phyloP scores from a whole-genome alignment of 2,888 invertebrate species.

The Xanthia togata region DNA sequence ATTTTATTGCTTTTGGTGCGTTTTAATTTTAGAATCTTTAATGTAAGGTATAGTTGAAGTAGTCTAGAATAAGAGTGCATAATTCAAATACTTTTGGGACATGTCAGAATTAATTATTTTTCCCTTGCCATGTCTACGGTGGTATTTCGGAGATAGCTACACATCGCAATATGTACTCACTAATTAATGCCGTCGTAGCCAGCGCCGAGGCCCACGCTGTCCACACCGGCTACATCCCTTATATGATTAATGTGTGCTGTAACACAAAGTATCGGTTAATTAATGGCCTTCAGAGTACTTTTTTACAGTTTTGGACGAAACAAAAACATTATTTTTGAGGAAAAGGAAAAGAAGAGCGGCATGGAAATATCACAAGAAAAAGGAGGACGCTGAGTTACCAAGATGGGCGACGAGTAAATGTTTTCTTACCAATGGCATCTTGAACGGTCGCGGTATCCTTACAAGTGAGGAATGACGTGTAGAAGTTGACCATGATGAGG shows the following conservation, averaged over 20 bases:
- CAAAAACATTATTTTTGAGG: background rate
- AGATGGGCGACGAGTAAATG: background rate
- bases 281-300: constrained; percentile 32
- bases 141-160: constrained; percentile 26
- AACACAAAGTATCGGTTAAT: constrained; percentile 73
- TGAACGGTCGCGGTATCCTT: constrained; percentile 93
- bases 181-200: constrained; percentile 97
- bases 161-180: constrained; percentile 91
- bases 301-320: constrained; percentile 15
- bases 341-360: background rate
- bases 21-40: constrained; percentile 25
- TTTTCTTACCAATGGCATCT: constrained; percentile 93
- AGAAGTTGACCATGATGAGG: constrained; percentile 96
- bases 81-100: constrained; percentile 10
- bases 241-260: constrained; percentile 97
- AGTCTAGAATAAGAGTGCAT: background rate
- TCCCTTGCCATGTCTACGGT: background rate
- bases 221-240: constrained; percentile 95
- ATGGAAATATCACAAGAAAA: background rate
- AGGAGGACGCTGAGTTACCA: background rate
- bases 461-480: constrained; percentile 94
- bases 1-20: constrained; percentile 29
- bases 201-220: constrained; percentile 96
- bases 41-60: background rate
- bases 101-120: constrained; percentile 15